Conservation (phyloP, 2,113 vertebrate species). For the Thomomys bottae region DNA sequence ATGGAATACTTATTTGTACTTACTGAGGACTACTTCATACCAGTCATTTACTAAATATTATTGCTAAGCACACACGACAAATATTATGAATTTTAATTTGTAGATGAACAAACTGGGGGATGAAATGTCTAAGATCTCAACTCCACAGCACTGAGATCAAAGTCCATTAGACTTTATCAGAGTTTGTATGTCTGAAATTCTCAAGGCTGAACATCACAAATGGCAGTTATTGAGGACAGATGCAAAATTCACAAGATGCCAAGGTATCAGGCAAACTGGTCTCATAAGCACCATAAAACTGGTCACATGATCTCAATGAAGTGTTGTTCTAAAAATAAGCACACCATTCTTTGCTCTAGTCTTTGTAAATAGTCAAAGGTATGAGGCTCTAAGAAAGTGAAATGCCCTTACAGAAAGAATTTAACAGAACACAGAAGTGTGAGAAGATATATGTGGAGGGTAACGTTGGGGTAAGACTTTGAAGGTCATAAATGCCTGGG, state of each 20-base stretch:
- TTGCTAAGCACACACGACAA: not conserved
- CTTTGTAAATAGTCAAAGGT: not conserved
- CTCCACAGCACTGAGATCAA: not conserved
- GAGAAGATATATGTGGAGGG: not conserved
- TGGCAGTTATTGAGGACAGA: not conserved
- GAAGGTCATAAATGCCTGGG: not conserved
- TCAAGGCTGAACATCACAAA: not conserved
- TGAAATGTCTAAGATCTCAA: not conserved
- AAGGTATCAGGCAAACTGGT: not conserved
- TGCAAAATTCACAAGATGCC: not conserved
- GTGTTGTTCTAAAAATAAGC: not conserved
- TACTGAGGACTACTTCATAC: not conserved
- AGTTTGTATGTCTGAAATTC: not conserved
- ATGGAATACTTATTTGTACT: not conserved
- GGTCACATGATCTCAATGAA: not conserved
- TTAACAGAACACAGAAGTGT: not conserved
- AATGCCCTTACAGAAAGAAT: not conserved
- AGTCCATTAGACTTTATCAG: not conserved
- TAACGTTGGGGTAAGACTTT: not conserved
- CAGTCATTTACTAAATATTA: too few relatives aligned
- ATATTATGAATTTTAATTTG: not conserved
- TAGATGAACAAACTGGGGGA: not conserved
- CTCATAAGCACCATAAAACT: not conserved
- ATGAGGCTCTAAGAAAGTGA: not conserved
- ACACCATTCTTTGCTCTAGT: fast-evolving